Evolutionary conservation across 2,113 vertebrate genomes (phyloP).

Genomic region (Pampusana beccarii): DNA sequence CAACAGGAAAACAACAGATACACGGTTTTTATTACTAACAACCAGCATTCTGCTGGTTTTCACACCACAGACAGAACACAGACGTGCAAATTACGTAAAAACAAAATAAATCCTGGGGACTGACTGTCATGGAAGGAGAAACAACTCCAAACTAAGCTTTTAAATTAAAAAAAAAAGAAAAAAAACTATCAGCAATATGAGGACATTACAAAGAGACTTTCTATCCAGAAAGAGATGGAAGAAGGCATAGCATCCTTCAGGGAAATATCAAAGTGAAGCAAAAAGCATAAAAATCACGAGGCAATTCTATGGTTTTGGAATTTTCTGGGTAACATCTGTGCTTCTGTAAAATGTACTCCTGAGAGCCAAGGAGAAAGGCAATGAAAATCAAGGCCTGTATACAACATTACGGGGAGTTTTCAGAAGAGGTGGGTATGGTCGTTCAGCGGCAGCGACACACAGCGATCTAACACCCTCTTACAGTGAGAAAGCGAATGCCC

Average conservation of each 20-base stretch:
- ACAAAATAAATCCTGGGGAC: not conserved
- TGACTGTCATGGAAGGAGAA: not conserved
- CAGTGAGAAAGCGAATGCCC: fast-evolving
- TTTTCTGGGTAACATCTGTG: not conserved
- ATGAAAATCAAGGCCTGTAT: not conserved
- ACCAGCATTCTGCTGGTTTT: not conserved
- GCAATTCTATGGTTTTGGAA: not conserved
- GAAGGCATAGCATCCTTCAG: not conserved
- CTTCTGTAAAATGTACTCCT: not conserved
- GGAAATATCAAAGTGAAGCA: not conserved
- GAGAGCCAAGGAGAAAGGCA: not conserved
- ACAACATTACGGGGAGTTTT: not conserved
- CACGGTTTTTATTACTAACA: not conserved
- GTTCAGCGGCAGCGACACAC: not conserved
- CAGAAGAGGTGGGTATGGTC: not conserved
- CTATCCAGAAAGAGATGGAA: not conserved
- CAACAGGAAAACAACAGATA: not conserved
- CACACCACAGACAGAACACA: not conserved
- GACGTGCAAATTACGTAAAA: not conserved
- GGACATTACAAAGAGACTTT: not conserved
- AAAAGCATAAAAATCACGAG: not conserved
- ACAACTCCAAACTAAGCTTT: not conserved
- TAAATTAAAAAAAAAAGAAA: not conserved
- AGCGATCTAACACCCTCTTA: not conserved
- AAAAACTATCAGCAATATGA: not conserved